Conservation (phyloP, 2,113 vertebrate species). For the Neofelis nebulosa region DNA sequence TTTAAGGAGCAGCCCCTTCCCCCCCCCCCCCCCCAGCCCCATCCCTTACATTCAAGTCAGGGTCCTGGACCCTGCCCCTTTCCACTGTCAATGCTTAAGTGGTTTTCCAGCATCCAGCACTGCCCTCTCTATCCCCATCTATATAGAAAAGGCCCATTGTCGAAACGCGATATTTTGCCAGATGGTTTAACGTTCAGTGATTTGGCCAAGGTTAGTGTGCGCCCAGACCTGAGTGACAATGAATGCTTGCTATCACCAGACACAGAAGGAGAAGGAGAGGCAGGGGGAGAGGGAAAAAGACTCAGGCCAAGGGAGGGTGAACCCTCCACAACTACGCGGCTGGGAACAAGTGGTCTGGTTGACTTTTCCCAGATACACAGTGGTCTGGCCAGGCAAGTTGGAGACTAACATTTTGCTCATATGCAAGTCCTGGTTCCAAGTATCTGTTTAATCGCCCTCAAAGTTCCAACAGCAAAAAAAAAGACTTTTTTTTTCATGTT, state of each 20-base stretch:
- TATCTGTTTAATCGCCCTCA: not conserved
- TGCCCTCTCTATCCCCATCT: conserved; percentile 56
- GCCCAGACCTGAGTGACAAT: not conserved
- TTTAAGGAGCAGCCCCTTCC: not conserved
- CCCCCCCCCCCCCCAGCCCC: not conserved
- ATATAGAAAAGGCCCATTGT: conserved; percentile 73
- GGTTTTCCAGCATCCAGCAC: conserved; percentile 67
- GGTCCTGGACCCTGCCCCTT: conserved; percentile 57
- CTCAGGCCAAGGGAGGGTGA: not conserved
- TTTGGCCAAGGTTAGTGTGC: conserved; percentile 66
- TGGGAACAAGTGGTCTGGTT: not conserved
- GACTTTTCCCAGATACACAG: conserved; percentile 53
- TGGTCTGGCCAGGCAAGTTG: not conserved
- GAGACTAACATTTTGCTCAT: conserved; percentile 36
- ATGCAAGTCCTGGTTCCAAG: conserved; percentile 1
- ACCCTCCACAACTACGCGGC: not conserved
- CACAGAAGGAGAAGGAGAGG: not conserved
- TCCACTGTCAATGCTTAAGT: conserved; percentile 60
- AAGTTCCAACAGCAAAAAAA: conserved; percentile 45
- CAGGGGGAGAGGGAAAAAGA: not conserved
- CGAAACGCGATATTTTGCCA: conserved; percentile 80
- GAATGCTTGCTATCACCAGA: not conserved
- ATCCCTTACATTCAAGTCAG: conserved; percentile 51
- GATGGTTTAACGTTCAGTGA: conserved; percentile 69
- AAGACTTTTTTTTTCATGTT: not conserved